Conservation (phyloP, 2,113 vertebrate species). For the Oreotrochilus melanogaster region DNA sequence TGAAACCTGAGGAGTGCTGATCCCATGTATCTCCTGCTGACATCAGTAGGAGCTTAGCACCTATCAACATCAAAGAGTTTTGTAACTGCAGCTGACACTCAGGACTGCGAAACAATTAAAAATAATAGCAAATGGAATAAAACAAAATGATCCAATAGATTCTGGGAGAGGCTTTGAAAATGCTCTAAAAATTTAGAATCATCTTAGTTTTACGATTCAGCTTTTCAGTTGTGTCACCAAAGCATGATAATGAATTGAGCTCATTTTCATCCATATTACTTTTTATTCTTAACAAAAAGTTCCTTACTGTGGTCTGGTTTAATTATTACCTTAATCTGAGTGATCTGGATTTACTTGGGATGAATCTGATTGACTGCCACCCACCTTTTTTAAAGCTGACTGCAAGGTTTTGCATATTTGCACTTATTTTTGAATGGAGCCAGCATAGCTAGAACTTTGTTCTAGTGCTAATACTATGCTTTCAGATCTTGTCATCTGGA, state of each 20-base stretch:
- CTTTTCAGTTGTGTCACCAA: background rate
- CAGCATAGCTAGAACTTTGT: background rate
- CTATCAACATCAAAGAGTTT: background rate
- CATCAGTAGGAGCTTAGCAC: conserved; percentile 31
- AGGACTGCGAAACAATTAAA: background rate
- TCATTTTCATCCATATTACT: background rate
- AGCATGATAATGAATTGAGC: background rate
- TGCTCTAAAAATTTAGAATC: background rate
- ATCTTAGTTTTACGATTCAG: background rate
- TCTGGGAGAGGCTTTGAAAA: background rate
- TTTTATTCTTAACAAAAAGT: background rate
- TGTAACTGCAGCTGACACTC: conserved; percentile 12
- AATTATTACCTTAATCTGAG: background rate
- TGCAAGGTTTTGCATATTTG: background rate
- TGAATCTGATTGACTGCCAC: background rate
- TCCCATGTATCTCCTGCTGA: background rate
- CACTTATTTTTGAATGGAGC: background rate
- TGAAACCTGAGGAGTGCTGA: background rate
- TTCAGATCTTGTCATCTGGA: background rate
- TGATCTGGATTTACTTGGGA: background rate
- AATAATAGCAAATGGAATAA: conserved; percentile 12
- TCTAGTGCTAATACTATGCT: background rate
- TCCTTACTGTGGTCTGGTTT: background rate
- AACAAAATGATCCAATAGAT: background rate
- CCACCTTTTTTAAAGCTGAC: background rate